Evolutionary conservation across 2,888 invertebrate genomes (phyloP).

Genomic region (Dicyrtomina minuta): DNA sequence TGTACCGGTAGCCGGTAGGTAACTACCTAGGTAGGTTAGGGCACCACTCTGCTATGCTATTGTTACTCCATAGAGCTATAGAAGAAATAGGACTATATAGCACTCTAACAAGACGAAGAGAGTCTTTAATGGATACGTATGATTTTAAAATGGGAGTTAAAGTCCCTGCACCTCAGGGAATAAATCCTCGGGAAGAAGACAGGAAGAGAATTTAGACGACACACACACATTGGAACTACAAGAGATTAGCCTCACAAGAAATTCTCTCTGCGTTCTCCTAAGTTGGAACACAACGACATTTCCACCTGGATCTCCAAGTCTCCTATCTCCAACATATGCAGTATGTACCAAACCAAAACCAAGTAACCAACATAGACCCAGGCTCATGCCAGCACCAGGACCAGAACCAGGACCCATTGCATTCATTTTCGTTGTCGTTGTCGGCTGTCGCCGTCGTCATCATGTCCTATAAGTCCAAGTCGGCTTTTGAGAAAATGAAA

Average conservation of each 20-base stretch:
- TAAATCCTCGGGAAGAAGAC: constrained; percentile 32
- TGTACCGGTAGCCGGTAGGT: not conserved
- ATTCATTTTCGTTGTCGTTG: not conserved
- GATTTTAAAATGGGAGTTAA: constrained; percentile 17
- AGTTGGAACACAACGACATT: constrained; percentile 27
- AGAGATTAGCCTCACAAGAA: constrained; percentile 27
- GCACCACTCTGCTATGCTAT: too few species aligned
- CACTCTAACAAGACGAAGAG: too few species aligned
- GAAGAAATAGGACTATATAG: too few species aligned
- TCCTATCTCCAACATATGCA: too few species aligned
- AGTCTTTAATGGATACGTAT: constrained; percentile 7
- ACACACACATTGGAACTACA: constrained; percentile 11
- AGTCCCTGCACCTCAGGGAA: constrained; percentile 9
- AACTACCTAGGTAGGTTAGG: too few species aligned
- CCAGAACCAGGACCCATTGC: not conserved
- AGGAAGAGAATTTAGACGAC: constrained; percentile 29
- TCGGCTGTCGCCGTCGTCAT: not conserved
- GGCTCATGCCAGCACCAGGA: not conserved
- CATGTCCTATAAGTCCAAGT: not conserved
- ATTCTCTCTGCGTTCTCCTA: constrained; percentile 22
- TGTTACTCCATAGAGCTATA: too few species aligned
- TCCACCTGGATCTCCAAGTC: constrained; percentile 25
- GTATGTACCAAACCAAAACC: too few species aligned
- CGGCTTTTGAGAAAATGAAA: constrained; percentile 26
- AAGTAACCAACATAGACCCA: not conserved